These are phyloP conservation scores for Tuberolachnus salignus DNA, from an alignment of 2,888 invertebrate genomes.

Conservation along the genomic window DNA sequence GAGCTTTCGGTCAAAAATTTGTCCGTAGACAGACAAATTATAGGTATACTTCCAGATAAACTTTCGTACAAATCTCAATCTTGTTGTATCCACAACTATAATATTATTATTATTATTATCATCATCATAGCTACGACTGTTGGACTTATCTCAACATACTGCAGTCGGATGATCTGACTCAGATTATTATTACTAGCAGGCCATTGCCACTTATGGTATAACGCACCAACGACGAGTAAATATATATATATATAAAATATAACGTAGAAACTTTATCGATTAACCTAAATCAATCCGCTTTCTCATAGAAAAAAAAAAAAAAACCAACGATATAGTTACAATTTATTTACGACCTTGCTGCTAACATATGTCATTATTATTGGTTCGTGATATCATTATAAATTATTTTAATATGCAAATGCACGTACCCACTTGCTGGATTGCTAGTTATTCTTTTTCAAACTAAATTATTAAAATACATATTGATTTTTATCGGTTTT, in stretches of 20 bases:
- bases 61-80: too few relatives aligned
- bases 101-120: too few relatives aligned
- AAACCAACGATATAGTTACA: background rate
- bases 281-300: background rate
- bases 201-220: background rate
- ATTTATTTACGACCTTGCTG: background rate
- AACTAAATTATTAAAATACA: background rate
- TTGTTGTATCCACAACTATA: too few relatives aligned
- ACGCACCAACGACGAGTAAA: background rate
- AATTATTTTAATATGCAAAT: background rate
- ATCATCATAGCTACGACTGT: too few relatives aligned
- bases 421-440: too few relatives aligned
- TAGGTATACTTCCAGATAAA: too few relatives aligned
- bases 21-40: too few relatives aligned
- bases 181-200: too few relatives aligned
- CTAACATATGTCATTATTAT: background rate
- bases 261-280: background rate
- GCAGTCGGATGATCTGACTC: too few relatives aligned
- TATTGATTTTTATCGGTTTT: background rate
- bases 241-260: background rate
- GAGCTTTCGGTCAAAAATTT: too few relatives aligned
- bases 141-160: too few relatives aligned
- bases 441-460: background rate
- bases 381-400: conserved; percentile 14
- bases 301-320: background rate